Evolutionary conservation across 2,797 vertebrate species (phyloP).

Genomic region (Phrynocephalus forsythii): DNA sequence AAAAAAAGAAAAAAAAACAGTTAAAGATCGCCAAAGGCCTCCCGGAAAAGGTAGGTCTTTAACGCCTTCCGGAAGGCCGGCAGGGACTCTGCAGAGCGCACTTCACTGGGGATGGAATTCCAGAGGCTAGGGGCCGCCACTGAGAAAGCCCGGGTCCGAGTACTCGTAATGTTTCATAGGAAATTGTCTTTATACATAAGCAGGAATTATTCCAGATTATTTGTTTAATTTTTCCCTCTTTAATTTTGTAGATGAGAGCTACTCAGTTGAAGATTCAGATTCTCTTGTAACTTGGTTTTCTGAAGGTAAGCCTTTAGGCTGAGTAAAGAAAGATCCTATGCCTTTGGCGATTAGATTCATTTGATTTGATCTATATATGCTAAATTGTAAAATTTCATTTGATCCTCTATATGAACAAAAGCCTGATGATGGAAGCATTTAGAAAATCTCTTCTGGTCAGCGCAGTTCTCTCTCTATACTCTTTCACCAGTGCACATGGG

Average conservation of each 20-base stretch:
- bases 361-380: background rate
- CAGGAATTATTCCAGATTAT: background rate
- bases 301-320: conserved; percentile 19
- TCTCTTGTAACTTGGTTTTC: conserved; percentile 6
- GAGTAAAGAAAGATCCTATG: background rate
- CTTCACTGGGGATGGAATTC: too few relatives aligned
- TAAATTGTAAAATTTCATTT: too few relatives aligned
- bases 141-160: too few relatives aligned
- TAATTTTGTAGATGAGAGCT: conserved; percentile 41
- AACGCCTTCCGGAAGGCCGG: too few relatives aligned
- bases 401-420: background rate
- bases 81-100: too few relatives aligned
- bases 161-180: background rate
- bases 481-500: background rate
- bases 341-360: background rate
- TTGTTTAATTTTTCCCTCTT: conserved; percentile 28
- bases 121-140: too few relatives aligned
- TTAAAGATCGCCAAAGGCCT: too few relatives aligned
- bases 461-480: background rate
- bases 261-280: conserved; percentile 39
- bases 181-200: background rate
- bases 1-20: too few relatives aligned
- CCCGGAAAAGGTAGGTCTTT: too few relatives aligned
- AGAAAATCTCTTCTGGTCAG: background rate
- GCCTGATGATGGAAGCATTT: background rate